Evolutionary conservation across 2,888 invertebrate species (phyloP), one percentile per base, ranked within the genome.

Genomic region (Eugnorisma glareosa): DNA sequence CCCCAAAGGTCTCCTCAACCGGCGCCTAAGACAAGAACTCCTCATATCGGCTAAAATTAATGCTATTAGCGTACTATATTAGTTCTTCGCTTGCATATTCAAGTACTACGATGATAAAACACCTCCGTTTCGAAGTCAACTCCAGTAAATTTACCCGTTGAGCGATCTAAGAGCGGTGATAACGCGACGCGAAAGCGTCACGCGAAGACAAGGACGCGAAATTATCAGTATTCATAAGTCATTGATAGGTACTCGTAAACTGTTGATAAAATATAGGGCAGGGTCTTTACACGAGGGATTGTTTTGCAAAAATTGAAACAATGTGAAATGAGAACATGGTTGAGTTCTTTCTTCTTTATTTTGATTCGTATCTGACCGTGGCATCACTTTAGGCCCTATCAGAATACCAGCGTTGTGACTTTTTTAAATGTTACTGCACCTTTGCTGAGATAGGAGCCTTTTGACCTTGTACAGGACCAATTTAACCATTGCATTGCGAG

Each of bases 171-270:
- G 86, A 88, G 90, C 89, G 87, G 86, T 89, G 91, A 91, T 91
- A 93, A 92, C 86, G 90, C 89, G 88, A 91, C 87, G 86, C 88
- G 86, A 90, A 90, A 88, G 84, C 90, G 91, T 91, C 93, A 93
- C 93, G 93, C 92, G 89, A 92, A 89, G 89, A 91, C 89, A 89
- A 91, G 88, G 88, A 87, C 89, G 89, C 89, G 79, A 89, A 91
- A 89, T 90, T 89, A 93, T 93, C 91, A 92, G 90, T 88, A 88
- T 90, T 91, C 91, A 93, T 93, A 92, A 91, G 86, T 90, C 89
- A 91, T 83, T 91, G 89, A 91, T 90, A 89, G 78, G 66, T 59
- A 79, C 79, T 68, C 64, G 90, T 87, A 87, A 75, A 81, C 73
- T 83, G 54, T 68, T 37, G 74, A 67, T 69, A 83, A 79, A 71